Percentiles rank a stretch among this genome's conserved stretches.
Evolutionary conservation across 2,888 invertebrate genomes (phyloP).

Genomic region (Ellobium chinense): DNA sequence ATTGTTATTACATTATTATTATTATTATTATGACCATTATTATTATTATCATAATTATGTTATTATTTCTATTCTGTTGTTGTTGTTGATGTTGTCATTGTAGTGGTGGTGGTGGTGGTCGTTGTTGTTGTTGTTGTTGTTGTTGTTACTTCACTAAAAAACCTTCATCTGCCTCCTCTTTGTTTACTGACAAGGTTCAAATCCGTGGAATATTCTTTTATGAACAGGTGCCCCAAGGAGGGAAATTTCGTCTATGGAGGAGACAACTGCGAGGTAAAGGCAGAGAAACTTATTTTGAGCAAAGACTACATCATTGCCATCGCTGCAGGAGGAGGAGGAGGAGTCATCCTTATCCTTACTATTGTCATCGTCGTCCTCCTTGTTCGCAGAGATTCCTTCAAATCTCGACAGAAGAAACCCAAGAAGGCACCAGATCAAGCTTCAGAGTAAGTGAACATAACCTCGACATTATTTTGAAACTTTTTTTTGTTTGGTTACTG

Average conservation of each 20-base stretch:
- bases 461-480: not conserved
- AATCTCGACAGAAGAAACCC: not conserved
- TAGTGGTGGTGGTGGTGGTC: not conserved
- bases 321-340: constrained; percentile 39
- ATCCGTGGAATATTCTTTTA: no score
- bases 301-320: constrained; percentile 44
- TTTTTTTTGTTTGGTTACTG: not conserved
- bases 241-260: constrained; percentile 37
- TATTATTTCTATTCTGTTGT: not conserved
- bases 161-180: not conserved
- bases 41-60: not conserved
- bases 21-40: not conserved
- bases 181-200: no score
- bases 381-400: no score
- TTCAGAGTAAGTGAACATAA: constrained; percentile 34
- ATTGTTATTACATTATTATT: not conserved
- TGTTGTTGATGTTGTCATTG: not conserved
- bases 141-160: not conserved
- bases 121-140: not conserved
- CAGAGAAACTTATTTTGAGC: constrained; percentile 28
- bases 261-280: constrained; percentile 17
- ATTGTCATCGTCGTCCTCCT: constrained; percentile 30
- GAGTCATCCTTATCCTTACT: constrained; percentile 36
- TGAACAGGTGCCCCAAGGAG: constrained; percentile 23
- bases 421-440: constrained; percentile 8